Percentiles rank a stretch among this genome's conserved stretches.
Evolutionary conservation across 2,113 vertebrate species (phyloP).

Genomic region (Calypte anna): DNA sequence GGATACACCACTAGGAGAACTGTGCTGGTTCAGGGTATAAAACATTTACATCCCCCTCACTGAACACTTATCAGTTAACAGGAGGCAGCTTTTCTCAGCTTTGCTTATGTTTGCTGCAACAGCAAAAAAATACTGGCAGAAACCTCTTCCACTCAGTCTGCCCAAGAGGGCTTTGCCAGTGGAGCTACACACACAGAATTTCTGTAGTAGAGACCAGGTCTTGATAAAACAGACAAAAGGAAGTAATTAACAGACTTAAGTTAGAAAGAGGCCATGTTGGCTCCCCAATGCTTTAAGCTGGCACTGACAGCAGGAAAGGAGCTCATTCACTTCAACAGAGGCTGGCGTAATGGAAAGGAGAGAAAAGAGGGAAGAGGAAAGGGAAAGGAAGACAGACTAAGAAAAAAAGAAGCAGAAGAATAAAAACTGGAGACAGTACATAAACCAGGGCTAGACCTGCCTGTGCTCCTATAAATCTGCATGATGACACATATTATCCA

Average conservation of each 20-base stretch:
- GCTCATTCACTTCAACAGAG: neutral
- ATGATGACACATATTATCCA: neutral
- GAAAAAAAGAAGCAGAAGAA: neutral
- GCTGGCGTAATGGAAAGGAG: neutral
- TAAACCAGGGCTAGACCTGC: neutral
- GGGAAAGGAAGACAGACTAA: neutral
- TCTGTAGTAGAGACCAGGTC: neutral
- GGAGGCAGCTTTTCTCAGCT: constrained; percentile 12
- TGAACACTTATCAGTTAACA: neutral
- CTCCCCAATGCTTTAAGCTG: neutral
- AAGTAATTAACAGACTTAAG: neutral
- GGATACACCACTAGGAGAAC: neutral
- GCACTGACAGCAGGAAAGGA: neutral
- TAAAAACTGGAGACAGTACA: neutral
- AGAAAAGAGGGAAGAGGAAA: neutral
- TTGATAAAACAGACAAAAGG: neutral
- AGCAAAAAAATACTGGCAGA: neutral
- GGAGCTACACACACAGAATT: neutral
- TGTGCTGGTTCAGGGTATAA: neutral
- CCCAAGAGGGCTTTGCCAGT: neutral
- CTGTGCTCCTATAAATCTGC: neutral
- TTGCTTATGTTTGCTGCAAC: neutral
- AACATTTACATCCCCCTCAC: neutral
- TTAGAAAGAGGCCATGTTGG: neutral
- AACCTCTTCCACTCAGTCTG: neutral